Conservation (phyloP, 2,888 invertebrate species). For the Hypsopygia costalis region DNA sequence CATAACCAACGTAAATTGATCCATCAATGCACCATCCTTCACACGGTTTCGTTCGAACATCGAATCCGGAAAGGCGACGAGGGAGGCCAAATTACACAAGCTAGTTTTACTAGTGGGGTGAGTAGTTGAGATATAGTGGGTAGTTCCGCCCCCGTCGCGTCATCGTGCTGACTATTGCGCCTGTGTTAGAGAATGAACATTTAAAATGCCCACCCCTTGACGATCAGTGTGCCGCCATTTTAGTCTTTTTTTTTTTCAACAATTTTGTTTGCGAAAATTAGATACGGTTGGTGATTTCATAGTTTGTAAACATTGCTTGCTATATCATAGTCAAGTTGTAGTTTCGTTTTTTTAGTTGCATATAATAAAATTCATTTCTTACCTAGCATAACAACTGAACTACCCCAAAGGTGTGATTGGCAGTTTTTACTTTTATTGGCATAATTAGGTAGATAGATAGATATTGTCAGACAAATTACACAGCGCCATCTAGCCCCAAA, state of each 20-base stretch:
- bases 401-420: too few species aligned
- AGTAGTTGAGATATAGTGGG: constrained; percentile 66
- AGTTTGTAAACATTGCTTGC: constrained; percentile 7
- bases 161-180: constrained; percentile 72
- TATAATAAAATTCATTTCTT: too few species aligned
- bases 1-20: constrained; percentile 38
- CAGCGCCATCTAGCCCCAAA: too few species aligned
- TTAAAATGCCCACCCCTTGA: constrained; percentile 76
- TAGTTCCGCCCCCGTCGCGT: constrained; percentile 60
- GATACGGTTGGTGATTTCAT: constrained; percentile 13
- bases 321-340: too few species aligned
- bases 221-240: constrained; percentile 69
- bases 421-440: too few species aligned
- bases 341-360: too few species aligned
- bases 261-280: constrained; percentile 33
- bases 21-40: constrained; percentile 31
- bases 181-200: constrained; percentile 75
- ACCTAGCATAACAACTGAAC: too few species aligned
- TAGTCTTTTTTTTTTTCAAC: constrained; percentile 43
- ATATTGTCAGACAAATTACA: too few species aligned
- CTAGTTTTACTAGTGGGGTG: constrained; percentile 39
- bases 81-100: constrained; percentile 36
- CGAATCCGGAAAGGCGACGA: constrained; percentile 21
- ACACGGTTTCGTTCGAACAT: constrained; percentile 17
- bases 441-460: too few species aligned